Base-by-base conservation (phyloP, 1,140 invertebrate genomes). In the Psix sp. region DNA sequence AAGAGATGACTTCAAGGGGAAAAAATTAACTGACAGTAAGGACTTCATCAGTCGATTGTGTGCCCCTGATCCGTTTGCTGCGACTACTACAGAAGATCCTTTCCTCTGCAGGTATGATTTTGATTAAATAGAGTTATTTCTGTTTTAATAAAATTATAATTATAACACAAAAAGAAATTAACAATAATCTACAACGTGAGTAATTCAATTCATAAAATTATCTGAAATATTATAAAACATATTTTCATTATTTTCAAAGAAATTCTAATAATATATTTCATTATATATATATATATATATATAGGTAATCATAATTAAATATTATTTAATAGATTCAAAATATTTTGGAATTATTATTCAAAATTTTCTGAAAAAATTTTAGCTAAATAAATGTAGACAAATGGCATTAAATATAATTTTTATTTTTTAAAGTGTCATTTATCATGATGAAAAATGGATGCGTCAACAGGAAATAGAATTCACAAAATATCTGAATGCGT, bases 401-500 rank as follows among this genome's bases (percentile, higher is more conserved):
- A 29, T 29, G n/a, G n/a, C 7, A 3, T 7, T 7, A 29, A 10
- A 29, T 7, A 29, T 2, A 29, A 24, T 24, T 24, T 29, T 29
- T 2, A 29, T 10, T 18, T 11, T 42, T 18, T 26, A 66, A 10
- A 88, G 89, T 7, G 90, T 90, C 2, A 88, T 93, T 78, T 94
- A 93, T 78, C 92, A 94, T 80, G 93, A 95, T 83, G 92, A 94
- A 73, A 87, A 90, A 76, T 95, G 94, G 87, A 89, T 96, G 7
- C 90, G 93, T 39, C 91, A 92, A 62, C 94, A 96, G 81, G 93
- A 95, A 84, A 84, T 86, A 0, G 92, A 94, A 67, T 96, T 97
- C 76, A 93, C 92, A 67, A 92, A 93, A 65, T 97, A 95, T 95
- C 83, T 97, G 0, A 97, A 97, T 84, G 93, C 92, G 48, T 86